Evolutionary conservation across 2,113 vertebrate species (phyloP).

Genomic region (Elephas maximus): DNA sequence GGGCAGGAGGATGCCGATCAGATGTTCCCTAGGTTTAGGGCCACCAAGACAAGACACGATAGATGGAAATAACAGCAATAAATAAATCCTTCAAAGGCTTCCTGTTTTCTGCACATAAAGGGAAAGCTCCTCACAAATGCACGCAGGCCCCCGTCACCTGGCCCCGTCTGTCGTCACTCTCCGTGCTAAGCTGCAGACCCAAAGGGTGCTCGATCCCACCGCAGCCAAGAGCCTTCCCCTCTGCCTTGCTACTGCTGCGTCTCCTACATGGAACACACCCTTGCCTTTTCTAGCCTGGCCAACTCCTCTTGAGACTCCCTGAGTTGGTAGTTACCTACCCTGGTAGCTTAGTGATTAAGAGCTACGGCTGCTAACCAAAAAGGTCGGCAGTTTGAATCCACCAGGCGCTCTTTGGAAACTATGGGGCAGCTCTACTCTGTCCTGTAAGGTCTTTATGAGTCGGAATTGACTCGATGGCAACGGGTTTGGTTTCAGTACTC

Average conservation of each 20-base stretch:
- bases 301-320: neutral
- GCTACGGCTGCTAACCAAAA: too few relatives aligned
- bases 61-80: neutral
- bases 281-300: neutral
- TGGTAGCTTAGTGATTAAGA: too few relatives aligned
- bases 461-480: too few relatives aligned
- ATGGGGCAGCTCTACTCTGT: too few relatives aligned
- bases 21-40: neutral
- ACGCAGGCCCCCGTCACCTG: too few relatives aligned
- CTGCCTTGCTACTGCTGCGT: accelerated
- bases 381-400: too few relatives aligned
- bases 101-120: neutral
- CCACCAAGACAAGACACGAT: neutral
- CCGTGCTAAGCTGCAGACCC: neutral
- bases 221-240: accelerated
- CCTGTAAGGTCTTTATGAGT: too few relatives aligned
- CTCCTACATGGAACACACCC: accelerated
- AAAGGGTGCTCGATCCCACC: too few relatives aligned
- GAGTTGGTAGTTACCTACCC: too few relatives aligned
- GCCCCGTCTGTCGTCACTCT: neutral
- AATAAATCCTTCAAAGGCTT: neutral
- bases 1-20: neutral
- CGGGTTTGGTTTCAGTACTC: too few relatives aligned
- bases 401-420: too few relatives aligned
- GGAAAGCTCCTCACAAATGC: neutral